Evolutionary conservation across 2,113 vertebrate species (phyloP).

Genomic region (Pomatorhinus ruficollis): DNA sequence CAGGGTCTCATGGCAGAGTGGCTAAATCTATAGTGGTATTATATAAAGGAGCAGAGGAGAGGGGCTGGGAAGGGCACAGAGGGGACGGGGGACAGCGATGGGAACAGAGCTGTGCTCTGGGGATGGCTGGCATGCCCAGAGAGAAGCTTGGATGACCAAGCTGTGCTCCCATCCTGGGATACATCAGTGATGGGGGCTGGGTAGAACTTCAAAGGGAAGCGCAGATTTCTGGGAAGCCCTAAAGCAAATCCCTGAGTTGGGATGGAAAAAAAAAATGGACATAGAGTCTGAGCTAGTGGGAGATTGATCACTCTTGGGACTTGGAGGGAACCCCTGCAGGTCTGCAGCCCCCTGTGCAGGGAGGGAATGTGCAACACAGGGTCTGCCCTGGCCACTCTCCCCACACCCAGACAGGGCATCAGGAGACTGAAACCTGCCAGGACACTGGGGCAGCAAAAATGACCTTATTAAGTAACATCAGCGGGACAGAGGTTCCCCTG

Average conservation of each 20-base stretch:
- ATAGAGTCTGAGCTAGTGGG: background rate
- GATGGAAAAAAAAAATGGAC: background rate
- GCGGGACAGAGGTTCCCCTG: rapidly evolving
- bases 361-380: background rate
- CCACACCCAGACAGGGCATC: rapidly evolving
- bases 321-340: background rate
- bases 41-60: conserved; percentile 45
- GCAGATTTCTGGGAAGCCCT: background rate
- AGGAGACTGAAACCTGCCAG: background rate
- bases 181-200: background rate
- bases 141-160: background rate
- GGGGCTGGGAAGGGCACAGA: conserved; percentile 27
- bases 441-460: background rate
- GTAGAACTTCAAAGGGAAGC: background rate
- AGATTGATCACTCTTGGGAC: background rate
- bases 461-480: background rate
- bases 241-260: background rate
- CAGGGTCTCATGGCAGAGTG: conserved; percentile 66
- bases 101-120: rapidly evolving
- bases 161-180: background rate
- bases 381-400: background rate
- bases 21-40: conserved; percentile 66
- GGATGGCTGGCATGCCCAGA: background rate
- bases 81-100: background rate
- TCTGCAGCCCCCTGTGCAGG: background rate